Evolutionary conservation across 2,888 invertebrate species (phyloP).

Genomic region (Amiota minor): DNA sequence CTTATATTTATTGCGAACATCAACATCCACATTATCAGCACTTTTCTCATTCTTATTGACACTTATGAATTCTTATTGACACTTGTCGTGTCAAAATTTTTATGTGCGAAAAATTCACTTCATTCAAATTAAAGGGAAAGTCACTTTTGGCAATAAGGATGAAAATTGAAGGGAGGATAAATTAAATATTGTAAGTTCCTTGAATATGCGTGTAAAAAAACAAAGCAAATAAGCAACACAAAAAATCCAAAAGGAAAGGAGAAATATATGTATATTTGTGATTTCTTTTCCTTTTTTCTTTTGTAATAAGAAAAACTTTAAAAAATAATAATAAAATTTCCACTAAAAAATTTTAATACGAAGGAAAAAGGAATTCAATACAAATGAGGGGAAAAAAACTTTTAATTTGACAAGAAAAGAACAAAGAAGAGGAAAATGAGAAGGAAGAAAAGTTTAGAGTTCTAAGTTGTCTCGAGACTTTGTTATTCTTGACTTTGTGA

Average conservation of each 20-base stretch:
- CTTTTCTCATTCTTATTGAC: neutral
- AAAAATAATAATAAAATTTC: too few relatives aligned
- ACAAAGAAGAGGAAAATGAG: neutral
- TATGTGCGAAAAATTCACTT: neutral
- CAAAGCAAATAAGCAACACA: slow-evolving; percentile 8
- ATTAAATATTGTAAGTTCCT: neutral
- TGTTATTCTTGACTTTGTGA: too few relatives aligned
- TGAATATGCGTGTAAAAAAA: neutral
- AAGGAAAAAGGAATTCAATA: too few relatives aligned
- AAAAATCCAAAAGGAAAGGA: slow-evolving; percentile 39
- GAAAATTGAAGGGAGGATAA: neutral
- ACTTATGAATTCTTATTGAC: neutral
- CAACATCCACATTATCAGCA: too few relatives aligned
- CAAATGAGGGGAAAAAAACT: too few relatives aligned
- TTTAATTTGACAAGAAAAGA: neutral
- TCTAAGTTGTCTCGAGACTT: too few relatives aligned
- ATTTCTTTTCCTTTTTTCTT: slow-evolving; percentile 25
- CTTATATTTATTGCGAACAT: too few relatives aligned
- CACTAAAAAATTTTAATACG: too few relatives aligned
- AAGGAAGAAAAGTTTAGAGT: neutral
- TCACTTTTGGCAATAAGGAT: neutral
- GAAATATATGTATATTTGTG: slow-evolving; percentile 32
- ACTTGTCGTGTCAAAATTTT: neutral
- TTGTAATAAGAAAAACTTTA: neutral
- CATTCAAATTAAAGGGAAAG: neutral